Evolutionary conservation across 2,113 vertebrate genomes (phyloP), one percentile per base, ranked within the genome.

Genomic region (Dasyornis broadbenti): DNA sequence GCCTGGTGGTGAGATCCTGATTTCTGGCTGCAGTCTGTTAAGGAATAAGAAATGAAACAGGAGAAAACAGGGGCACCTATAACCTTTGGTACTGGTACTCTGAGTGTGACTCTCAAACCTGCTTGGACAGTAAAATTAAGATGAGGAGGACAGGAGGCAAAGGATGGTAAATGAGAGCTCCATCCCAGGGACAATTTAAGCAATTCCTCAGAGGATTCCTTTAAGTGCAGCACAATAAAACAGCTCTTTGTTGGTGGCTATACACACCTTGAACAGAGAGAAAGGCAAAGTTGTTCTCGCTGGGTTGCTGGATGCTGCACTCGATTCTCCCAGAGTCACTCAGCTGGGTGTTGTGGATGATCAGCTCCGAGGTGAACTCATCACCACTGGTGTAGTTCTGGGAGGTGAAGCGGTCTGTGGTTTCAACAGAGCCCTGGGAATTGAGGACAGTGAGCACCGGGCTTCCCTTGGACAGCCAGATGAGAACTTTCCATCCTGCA

Each of bases 251-350:
- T 11, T 10, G 61, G 28, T 49, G 72, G 27, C 18, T 20, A 9
- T 57, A 91, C 97, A 4, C 44, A 98, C 99, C 99, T 98, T 99
- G 98, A 20, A 99, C 98, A 2, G 97, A 96, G 63, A 99, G 98
- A 49, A 84, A 97, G 3, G 98, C 98, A 3, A 93, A 90, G 3
- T 93, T 91, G 45, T 79, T 89, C 22, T 92, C 21, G 24, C 33
- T 61, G 18, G 92, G 33, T 5, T 83, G 95, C 96, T 98, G 98
- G 42, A 98, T 91, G 93, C 98, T 98, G 97, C 99, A 99, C n/a
- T 90, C 97, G 22, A 99, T 91, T 13, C 27, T 90, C 10, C 99
- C 99, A 2, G 98, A 89, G 24, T 98, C 94, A 1, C 20, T 75
- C 47, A 93, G 95, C 66, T 94, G 80, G 40, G 98, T 96, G 9